Percentiles rank a stretch among this genome's conserved stretches.
These are phyloP conservation scores for Prosopocoilus inquinatus DNA, from an alignment of 2,888 invertebrate genomes.

Conservation along the genomic window DNA sequence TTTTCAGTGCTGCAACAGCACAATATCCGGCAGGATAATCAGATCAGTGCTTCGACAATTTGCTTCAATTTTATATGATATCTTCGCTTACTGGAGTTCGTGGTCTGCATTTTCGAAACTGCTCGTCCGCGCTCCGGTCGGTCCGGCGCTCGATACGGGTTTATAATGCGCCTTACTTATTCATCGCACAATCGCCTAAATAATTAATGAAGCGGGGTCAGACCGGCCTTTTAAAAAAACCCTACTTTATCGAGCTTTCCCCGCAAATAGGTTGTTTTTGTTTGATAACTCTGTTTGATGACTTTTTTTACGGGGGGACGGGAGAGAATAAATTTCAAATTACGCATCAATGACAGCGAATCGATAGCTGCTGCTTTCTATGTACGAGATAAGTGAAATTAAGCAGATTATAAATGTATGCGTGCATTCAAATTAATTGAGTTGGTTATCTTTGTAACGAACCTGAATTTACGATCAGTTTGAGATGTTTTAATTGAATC, in stretches of 20 bases:
- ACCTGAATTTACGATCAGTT: neutral
- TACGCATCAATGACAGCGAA: constrained; percentile 22
- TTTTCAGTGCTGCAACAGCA: constrained; percentile 31
- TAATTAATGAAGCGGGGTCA: constrained; percentile 49
- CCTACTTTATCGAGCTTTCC: constrained; percentile 50
- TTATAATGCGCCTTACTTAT: constrained; percentile 52
- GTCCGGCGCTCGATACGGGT: constrained; percentile 38
- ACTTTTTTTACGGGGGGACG: constrained; percentile 46
- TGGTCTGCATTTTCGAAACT: constrained; percentile 40
- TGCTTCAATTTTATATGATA: constrained; percentile 50
- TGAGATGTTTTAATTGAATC: constrained; percentile 2
- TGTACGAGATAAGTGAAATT: neutral
- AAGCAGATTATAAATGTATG: constrained; percentile 2
- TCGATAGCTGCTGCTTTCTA: constrained; percentile 1
- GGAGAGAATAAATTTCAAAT: constrained; percentile 50
- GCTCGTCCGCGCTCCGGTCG: constrained; percentile 19
- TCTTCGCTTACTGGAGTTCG: constrained; percentile 40
- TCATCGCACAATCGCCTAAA: constrained; percentile 53
- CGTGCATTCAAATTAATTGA: neutral
- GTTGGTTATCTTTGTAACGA: neutral
- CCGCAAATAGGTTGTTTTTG: constrained; percentile 51
- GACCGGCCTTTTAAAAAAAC: constrained; percentile 41
- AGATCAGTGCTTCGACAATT: constrained; percentile 47
- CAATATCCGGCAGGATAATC: constrained; percentile 44
- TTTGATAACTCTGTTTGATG: constrained; percentile 53